Evolutionary conservation across 2,888 invertebrate species (phyloP).

Genomic region (Blomia tropicalis): DNA sequence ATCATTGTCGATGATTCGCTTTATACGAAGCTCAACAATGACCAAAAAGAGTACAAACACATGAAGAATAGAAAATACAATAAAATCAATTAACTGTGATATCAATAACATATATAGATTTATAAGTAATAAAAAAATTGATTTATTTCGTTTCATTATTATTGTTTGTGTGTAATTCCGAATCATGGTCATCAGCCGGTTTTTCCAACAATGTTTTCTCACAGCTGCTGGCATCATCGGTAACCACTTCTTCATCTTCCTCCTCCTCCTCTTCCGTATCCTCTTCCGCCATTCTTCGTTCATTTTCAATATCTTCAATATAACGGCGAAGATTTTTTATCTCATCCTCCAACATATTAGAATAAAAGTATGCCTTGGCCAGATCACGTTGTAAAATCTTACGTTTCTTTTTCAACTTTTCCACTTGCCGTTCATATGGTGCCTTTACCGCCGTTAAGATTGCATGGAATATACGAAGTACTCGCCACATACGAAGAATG

Average conservation of each 20-base stretch:
- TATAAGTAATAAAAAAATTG: no score
- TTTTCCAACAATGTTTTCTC: no score
- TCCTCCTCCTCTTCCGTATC: background rate
- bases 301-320: background rate
- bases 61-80: no score
- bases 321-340: background rate
- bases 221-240: no score
- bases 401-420: constrained; percentile 7
- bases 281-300: background rate
- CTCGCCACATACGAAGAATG: constrained; percentile 3
- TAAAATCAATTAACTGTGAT: no score
- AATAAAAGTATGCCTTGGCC: constrained; percentile 15
- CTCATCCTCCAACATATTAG: constrained; percentile 9
- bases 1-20: no score
- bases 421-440: constrained; percentile 6
- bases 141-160: no score
- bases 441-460: background rate
- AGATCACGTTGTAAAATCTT: constrained; percentile 9
- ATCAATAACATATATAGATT: no score
- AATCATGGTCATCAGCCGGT: no score
- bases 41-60: no score
- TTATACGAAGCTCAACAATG: no score
- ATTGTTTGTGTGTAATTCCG: no score
- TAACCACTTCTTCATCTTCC: constrained; percentile 1
- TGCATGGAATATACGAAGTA: constrained; percentile 1